These are phyloP conservation scores for Ecliptopera silaceata DNA, from an alignment of 2,888 invertebrate species.

Conservation along the genomic window DNA sequence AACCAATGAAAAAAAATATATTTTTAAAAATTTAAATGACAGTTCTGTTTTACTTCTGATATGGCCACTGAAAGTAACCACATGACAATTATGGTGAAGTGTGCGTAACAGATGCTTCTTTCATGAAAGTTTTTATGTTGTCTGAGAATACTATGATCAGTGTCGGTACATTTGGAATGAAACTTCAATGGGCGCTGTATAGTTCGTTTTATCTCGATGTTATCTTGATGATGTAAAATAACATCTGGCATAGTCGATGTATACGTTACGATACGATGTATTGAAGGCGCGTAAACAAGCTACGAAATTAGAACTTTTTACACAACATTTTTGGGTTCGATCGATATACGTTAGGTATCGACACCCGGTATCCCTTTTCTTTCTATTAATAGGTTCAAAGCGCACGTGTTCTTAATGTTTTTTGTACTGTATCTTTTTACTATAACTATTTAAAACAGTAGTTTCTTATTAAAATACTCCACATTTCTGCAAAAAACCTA, in stretches of 20 bases:
- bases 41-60: too few species aligned
- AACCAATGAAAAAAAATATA: too few species aligned
- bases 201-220: constrained; percentile 39
- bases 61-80: too few species aligned
- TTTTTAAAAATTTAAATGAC: too few species aligned
- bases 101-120: not conserved
- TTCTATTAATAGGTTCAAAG: not conserved
- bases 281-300: constrained; percentile 13
- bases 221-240: constrained; percentile 40
- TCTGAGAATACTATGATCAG: not conserved
- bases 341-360: not conserved
- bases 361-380: not conserved
- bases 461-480: not conserved
- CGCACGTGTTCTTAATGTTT: not conserved
- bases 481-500: not conserved
- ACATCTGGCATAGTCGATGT: constrained; percentile 31
- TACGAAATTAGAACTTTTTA: constrained; percentile 20
- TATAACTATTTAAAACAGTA: too few species aligned
- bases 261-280: constrained; percentile 3
- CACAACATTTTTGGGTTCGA: constrained; percentile 1
- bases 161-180: constrained; percentile 6
- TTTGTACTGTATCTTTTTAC: not conserved
- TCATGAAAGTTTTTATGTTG: not conserved
- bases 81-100: not conserved
- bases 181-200: constrained; percentile 19